Conservation (phyloP, 2,888 invertebrate species). For the Leucophora obtusa region DNA sequence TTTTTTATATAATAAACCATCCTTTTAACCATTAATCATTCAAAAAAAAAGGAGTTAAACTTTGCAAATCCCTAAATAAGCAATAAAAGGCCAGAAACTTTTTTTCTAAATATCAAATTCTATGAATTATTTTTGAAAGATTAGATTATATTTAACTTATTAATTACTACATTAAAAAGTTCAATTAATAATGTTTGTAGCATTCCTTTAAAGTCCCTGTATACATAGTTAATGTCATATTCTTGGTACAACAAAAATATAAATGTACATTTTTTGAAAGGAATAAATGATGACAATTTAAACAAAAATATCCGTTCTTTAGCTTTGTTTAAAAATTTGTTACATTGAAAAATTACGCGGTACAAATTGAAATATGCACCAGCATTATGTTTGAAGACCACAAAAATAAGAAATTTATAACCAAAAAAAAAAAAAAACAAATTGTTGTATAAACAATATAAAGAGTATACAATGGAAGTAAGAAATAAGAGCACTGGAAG, state of each 20-base stretch:
- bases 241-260: neutral
- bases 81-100: no score
- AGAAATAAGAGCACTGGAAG: conserved; percentile 16
- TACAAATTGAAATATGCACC: neutral
- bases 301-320: neutral
- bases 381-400: neutral
- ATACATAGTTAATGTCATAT: conserved; percentile 13
- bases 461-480: conserved; percentile 20
- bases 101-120: no score
- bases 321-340: neutral
- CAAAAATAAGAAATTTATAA: neutral
- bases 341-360: conserved; percentile 13
- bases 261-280: neutral
- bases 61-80: no score
- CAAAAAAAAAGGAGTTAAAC: no score
- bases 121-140: no score
- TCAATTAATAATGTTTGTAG: no score
- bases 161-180: no score
- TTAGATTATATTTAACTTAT: no score
- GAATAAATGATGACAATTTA: neutral
- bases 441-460: neutral
- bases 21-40: no score
- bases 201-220: neutral
- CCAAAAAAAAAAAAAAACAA: neutral
- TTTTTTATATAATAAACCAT: no score